These are phyloP conservation scores for Ephestia elutella DNA, from an alignment of 1,140 invertebrate species.

Conservation along the genomic window DNA sequence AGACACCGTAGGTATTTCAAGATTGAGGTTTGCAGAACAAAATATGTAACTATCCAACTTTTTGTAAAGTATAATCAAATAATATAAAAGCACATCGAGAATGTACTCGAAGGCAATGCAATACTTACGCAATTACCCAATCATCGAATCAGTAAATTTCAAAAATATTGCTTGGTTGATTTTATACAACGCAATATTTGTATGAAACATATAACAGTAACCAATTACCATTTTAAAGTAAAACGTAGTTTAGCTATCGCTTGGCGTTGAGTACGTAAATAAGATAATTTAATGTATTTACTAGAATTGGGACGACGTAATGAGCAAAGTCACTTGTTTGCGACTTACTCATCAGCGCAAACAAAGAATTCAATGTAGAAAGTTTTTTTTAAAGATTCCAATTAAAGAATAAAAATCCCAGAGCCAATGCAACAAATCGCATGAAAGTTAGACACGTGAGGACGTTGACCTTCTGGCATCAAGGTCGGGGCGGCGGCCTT, in stretches of 20 bases:
- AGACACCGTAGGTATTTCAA: no score
- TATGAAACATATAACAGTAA: neutral
- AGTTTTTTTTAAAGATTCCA: no score
- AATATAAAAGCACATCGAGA: no score
- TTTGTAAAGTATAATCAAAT: no score
- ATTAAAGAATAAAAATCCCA: neutral
- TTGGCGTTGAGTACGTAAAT: neutral
- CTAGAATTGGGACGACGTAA: neutral
- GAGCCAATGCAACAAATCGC: constrained; percentile 26
- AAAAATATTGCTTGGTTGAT: no score
- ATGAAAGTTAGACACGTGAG: constrained; percentile 56
- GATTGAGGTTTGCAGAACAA: no score
- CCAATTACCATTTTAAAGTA: neutral
- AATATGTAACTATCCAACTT: no score
- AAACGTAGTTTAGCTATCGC: neutral
- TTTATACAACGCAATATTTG: no score
- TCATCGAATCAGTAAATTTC: no score
- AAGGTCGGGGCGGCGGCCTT: constrained; percentile 70
- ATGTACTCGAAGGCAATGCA: no score
- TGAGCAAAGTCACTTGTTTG: neutral
- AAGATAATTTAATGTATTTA: neutral
- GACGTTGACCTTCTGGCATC: constrained; percentile 63
- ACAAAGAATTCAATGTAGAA: neutral
- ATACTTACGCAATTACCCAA: no score
- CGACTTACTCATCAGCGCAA: neutral